Evolutionary conservation across 2,888 invertebrate genomes (phyloP).

Genomic region (Mechanitis messenoides): DNA sequence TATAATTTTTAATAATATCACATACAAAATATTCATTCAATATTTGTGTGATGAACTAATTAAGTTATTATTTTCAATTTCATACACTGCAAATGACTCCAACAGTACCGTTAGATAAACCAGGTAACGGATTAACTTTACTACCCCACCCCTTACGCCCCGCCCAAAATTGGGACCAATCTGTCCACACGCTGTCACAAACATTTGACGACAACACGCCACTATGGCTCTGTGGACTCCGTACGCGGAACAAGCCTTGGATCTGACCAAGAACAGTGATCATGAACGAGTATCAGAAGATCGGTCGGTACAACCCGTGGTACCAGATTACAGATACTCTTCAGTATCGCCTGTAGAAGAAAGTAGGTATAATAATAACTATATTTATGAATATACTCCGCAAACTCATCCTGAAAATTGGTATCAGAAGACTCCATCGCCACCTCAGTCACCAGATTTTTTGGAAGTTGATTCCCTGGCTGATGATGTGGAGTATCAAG

Average conservation of each 20-base stretch:
- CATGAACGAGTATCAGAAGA: constrained; percentile 33
- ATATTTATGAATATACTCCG: constrained; percentile 23
- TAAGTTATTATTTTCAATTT: constrained; percentile 22
- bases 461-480: constrained; percentile 52
- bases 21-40: no score
- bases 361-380: constrained; percentile 15
- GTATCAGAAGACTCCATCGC: constrained; percentile 52
- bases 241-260: constrained; percentile 55
- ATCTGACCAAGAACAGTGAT: constrained; percentile 48
- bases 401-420: constrained; percentile 43
- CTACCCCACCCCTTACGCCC: constrained; percentile 19
- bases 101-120: constrained; percentile 32
- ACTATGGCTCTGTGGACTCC: constrained; percentile 63
- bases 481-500: constrained; percentile 79
- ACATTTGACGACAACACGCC: constrained; percentile 22
- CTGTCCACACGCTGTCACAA: constrained; percentile 19
- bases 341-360: constrained; percentile 30
- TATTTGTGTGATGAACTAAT: background rate
- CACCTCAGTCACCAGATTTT: constrained; percentile 54
- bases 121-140: constrained; percentile 32
- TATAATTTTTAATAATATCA: no score
- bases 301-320: constrained; percentile 27
- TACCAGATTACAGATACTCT: constrained; percentile 31
- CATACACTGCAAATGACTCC: constrained; percentile 19
- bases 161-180: constrained; percentile 27